Evolutionary conservation across 2,797 vertebrate species (phyloP), one percentile per base, ranked within the genome.

Genomic region (Benthosema pterotum): DNA sequence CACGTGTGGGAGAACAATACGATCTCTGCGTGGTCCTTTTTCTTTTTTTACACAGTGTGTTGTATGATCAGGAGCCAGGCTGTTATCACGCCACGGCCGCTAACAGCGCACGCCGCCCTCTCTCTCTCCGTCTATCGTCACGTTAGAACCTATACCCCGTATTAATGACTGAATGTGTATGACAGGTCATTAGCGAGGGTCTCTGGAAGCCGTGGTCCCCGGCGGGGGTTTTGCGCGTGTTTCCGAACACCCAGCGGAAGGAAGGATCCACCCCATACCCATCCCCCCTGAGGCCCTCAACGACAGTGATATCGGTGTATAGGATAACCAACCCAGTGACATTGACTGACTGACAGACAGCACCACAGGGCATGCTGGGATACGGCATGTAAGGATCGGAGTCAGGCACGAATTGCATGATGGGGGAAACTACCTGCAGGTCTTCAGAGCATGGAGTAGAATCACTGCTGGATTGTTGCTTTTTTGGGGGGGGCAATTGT

Each of bases 261-360:
- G 60, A 66, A 62, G 67, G 60, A 66, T 2, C 48, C 53, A 19
- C n/a, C n/a, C n/a, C n/a, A n/a, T n/a, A n/a, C n/a, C n/a, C 38
- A 32, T 72, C 70, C 52, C 49, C 82, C 82, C 75, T 25, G 0
- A 9, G 72, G 82, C 55, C 55, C 17, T 5, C 9, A 64, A 63
- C 46, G 72, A 68, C 63, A 72, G 63, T 32, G 72, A 78, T 42
- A 62, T 38, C 52, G 22, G 43, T 67, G 63, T 46, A 32, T 63
- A 46, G 50, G 22, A 68, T 77, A 65, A 73, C 65, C 47, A 64
- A n/a, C 57, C 67, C 17, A 63, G 59, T 71, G 64, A 68, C 51
- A 52, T 2, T 38, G 51, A 52, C 7, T 38, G 51, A 52, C 45
- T 78, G 74, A 77, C 70, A 72, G 66, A 45, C 65, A 53, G 65